Evolutionary conservation across 2,888 invertebrate genomes (phyloP), one percentile per base, ranked within the genome.

Genomic region (Azorinus chamasolen): DNA sequence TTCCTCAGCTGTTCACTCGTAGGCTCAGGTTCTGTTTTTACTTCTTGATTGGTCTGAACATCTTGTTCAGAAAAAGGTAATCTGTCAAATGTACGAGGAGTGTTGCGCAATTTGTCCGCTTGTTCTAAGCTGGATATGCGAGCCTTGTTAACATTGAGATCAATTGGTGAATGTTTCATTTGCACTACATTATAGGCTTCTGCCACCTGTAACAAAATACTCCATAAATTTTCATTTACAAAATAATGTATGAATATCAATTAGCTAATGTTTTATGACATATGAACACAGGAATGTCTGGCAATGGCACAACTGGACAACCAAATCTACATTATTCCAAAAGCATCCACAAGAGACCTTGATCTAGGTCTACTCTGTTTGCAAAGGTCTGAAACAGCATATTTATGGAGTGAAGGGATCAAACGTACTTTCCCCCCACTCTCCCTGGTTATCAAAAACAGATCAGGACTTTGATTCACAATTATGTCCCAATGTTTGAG

Each of bases 81-180:
- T 39, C 55, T 55, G 39, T 8, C 37, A 25, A 10, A 51, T 43
- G 41, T 41, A 43, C 14, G 14, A 20, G 8, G 37, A 20, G 37
- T 55, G 20, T 55, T 39, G 58, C 80, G 50, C 20, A 65, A 24
- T 46, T 57, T 66, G 57, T 76, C 80, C 12, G 80, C 80, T 16
- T 64, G 25, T 50, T 50, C 51, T n/a, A 77, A 45, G 24, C 79
- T 66, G 12, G 63, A 37, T 45, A 76, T 84, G 14, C 91, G 63
- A 6, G 88, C 84, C 51, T 79, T 72, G 25, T 73, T 77, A 16
- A 90, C 83, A n/a, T 61, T 80, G 14, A 69, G 51, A 58, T 90
- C 88, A 27, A 81, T 57, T 6, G 72, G 68, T 20, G 74, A 70
- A 55, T 83, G 87, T 62, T 87, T 89, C 88, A 91, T 89, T 20